Conservation (phyloP, 2,888 invertebrate genomes). For the Amiota mariae region DNA sequence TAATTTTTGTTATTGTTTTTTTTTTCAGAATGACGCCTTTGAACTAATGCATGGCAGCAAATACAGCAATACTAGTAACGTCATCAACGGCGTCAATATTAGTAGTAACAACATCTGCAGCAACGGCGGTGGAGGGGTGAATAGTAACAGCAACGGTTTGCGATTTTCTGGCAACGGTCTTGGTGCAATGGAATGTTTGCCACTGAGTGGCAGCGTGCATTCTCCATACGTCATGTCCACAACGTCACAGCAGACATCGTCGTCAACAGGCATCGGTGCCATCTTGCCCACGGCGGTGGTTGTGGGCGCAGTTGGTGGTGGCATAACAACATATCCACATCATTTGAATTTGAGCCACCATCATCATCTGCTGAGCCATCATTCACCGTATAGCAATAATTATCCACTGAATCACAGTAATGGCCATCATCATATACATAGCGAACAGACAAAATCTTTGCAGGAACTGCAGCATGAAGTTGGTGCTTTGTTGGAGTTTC, state of each 20-base stretch:
- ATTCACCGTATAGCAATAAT: conserved; percentile 65
- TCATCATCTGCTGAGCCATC: conserved; percentile 61
- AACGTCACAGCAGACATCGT: conserved; percentile 30
- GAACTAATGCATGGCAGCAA: conserved; percentile 60
- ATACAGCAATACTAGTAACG: conserved; percentile 46
- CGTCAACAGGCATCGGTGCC: neutral
- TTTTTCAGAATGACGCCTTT: conserved; percentile 63
- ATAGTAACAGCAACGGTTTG: conserved; percentile 43
- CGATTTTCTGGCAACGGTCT: conserved; percentile 52
- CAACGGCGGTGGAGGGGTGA: conserved; percentile 40
- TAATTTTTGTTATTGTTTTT: conserved; percentile 8
- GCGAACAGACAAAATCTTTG: conserved; percentile 91
- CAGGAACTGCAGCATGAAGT: conserved; percentile 96
- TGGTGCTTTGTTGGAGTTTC: conserved; percentile 91
- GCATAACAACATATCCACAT: conserved; percentile 61
- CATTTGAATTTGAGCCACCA: conserved; percentile 67
- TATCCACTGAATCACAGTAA: conserved; percentile 73
- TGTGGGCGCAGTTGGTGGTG: conserved; percentile 52
- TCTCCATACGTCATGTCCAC: conserved; percentile 28
- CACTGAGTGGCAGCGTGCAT: conserved; percentile 77
- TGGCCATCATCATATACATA: conserved; percentile 82
- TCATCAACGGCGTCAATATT: conserved; percentile 51
- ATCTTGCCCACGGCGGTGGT: conserved; percentile 60
- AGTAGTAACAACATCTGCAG: conserved; percentile 40
- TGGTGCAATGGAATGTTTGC: conserved; percentile 85